phyloP scores from a whole-genome alignment of 2,113 vertebrate genomes.

The Desmodus rotundus region DNA sequence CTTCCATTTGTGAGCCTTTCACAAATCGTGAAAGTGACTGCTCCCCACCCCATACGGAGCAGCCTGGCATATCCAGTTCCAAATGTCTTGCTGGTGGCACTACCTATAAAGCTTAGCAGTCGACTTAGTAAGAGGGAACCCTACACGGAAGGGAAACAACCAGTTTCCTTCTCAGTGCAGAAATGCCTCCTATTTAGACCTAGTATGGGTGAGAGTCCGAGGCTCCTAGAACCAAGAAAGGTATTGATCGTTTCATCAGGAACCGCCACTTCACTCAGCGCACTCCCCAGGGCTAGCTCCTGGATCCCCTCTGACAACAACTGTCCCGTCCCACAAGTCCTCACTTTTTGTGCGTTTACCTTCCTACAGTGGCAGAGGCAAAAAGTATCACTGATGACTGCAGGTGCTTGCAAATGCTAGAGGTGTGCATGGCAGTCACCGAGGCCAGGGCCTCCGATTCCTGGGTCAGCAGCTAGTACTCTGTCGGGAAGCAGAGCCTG shows the following conservation, averaged over 20 bases:
- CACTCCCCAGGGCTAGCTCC: neutral
- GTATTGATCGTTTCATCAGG: slow-evolving; percentile 80
- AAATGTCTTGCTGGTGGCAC: neutral
- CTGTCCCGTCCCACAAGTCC: neutral
- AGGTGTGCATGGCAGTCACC: neutral
- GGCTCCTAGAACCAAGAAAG: slow-evolving; percentile 36
- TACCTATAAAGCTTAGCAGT: neutral
- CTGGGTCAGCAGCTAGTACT: neutral
- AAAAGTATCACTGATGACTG: neutral
- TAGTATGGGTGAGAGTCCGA: slow-evolving; percentile 1
- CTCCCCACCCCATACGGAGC: neutral
- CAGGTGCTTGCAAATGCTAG: neutral
- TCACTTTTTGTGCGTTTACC: neutral
- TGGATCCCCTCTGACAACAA: neutral
- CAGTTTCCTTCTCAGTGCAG: slow-evolving; percentile 30
- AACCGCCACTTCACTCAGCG: neutral
- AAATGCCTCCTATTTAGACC: slow-evolving; percentile 66
- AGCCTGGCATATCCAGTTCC: neutral
- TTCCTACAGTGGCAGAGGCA: neutral
- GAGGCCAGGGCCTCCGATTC: neutral
- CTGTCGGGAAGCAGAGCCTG: neutral
- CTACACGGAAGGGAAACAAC: slow-evolving; percentile 23
- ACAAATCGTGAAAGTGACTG: neutral
- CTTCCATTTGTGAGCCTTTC: neutral
- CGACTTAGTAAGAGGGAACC: slow-evolving; percentile 67